These are phyloP conservation scores for Nyctibius bracteatus DNA, from an alignment of 2,113 vertebrate species.

Conservation along the genomic window DNA sequence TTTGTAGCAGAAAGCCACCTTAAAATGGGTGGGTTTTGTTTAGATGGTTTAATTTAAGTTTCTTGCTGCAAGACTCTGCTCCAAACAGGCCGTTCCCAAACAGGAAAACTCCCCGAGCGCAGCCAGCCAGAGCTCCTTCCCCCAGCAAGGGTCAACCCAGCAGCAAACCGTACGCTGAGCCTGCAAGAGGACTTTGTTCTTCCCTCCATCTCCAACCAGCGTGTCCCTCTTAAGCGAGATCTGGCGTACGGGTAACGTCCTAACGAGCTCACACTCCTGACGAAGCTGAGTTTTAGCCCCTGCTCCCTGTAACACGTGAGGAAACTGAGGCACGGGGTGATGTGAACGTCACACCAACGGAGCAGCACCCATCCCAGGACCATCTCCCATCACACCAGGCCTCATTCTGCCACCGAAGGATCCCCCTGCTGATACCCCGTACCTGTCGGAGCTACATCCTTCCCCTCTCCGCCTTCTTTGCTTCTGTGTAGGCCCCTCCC, in stretches of 20 bases:
- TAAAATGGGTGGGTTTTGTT: fast-evolving
- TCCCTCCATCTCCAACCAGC: not conserved
- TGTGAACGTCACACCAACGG: fast-evolving
- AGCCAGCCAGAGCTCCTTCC: not conserved
- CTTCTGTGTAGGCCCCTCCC: not conserved
- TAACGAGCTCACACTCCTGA: fast-evolving
- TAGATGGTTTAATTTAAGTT: fast-evolving
- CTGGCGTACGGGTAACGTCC: fast-evolving
- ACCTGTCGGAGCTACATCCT: not conserved
- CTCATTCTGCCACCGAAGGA: fast-evolving
- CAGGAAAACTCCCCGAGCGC: not conserved
- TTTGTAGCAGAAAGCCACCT: not conserved
- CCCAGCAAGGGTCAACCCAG: not conserved
- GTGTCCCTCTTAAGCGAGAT: not conserved
- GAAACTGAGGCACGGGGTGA: not conserved
- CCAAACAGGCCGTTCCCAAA: not conserved
- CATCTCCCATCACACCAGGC: not conserved
- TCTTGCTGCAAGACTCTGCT: not conserved
- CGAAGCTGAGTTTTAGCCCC: not conserved
- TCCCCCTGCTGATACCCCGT: not conserved
- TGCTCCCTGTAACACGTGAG: not conserved
- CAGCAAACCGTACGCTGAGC: not conserved
- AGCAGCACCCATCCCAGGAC: not conserved
- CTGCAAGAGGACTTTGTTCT: not conserved
- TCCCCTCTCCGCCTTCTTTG: not conserved